Conservation (phyloP, 1,140 invertebrate species). For the Drosophila kurseongensis region DNA sequence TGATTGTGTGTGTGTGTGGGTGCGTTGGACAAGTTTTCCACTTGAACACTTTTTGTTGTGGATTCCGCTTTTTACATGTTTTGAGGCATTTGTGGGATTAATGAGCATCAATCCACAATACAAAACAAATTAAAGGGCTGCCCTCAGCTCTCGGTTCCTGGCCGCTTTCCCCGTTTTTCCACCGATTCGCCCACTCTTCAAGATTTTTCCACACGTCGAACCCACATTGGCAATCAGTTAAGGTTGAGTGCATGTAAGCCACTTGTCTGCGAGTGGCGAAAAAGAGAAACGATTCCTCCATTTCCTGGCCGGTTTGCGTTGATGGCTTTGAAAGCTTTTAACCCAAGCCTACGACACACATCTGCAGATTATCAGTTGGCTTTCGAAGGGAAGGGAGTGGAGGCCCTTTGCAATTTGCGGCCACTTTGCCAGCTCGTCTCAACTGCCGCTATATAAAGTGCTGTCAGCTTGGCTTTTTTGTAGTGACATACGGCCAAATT, state of each 20-base stretch:
- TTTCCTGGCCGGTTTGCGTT: slow-evolving; percentile 72
- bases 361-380: slow-evolving; percentile 67
- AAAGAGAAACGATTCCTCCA: slow-evolving; percentile 62
- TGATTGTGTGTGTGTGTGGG: slow-evolving; percentile 3
- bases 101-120: slow-evolving; percentile 78
- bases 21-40: slow-evolving; percentile 70
- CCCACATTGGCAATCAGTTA: slow-evolving; percentile 53
- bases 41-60: slow-evolving; percentile 78
- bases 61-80: slow-evolving; percentile 71
- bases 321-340: slow-evolving; percentile 79
- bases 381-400: slow-evolving; percentile 25
- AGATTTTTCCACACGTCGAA: slow-evolving; percentile 29
- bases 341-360: slow-evolving; percentile 60
- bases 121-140: slow-evolving; percentile 73
- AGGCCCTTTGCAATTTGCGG: slow-evolving; percentile 62
- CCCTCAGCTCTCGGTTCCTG: slow-evolving; percentile 1
- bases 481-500: not conserved
- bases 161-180: slow-evolving; percentile 7
- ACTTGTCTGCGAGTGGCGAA: slow-evolving; percentile 65
- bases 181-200: slow-evolving; percentile 13
- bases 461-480: slow-evolving; percentile 6
- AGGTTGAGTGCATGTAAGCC: slow-evolving; percentile 75
- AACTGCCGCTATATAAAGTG: slow-evolving; percentile 12
- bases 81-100: slow-evolving; percentile 77
- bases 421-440: slow-evolving; percentile 55